Conservation (phyloP, 2,888 invertebrate species). For the Morpho achilles region DNA sequence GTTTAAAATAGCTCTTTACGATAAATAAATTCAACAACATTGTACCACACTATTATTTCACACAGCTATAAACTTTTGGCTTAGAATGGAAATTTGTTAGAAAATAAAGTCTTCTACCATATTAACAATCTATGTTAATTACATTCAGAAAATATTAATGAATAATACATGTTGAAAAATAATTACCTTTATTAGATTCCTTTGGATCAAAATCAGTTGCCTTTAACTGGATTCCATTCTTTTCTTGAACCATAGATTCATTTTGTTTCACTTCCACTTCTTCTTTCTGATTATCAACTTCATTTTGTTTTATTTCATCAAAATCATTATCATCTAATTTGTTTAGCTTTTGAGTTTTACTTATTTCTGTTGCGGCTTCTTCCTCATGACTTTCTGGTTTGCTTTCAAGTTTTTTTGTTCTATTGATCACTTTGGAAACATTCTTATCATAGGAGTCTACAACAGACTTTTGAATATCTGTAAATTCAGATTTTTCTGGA, state of each 20-base stretch:
- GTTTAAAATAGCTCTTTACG: too few species aligned
- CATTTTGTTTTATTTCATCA: conserved; percentile 8
- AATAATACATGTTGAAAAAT: background rate
- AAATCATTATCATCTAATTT: conserved; percentile 13
- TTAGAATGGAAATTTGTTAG: too few species aligned
- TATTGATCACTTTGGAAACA: background rate
- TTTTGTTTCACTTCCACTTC: conserved; percentile 6
- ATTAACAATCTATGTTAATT: too few species aligned
- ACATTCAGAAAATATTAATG: too few species aligned
- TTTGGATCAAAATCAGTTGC: conserved; percentile 2
- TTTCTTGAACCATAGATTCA: conserved; percentile 1
- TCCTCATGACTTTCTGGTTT: background rate
- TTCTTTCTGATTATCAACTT: conserved; percentile 1
- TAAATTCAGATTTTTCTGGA: background rate
- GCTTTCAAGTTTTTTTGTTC: background rate
- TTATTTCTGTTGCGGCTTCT: background rate
- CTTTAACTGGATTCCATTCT: background rate
- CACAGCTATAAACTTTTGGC: too few species aligned
- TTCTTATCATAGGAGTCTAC: too few species aligned
- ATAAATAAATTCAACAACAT: background rate
- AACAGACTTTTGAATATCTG: too few species aligned
- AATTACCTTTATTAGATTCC: conserved; percentile 14
- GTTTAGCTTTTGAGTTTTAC: background rate
- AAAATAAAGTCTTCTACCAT: too few species aligned
- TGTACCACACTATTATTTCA: background rate